phyloP scores from a whole-genome alignment of 2,888 invertebrate genomes.

The Apodemia zela region DNA sequence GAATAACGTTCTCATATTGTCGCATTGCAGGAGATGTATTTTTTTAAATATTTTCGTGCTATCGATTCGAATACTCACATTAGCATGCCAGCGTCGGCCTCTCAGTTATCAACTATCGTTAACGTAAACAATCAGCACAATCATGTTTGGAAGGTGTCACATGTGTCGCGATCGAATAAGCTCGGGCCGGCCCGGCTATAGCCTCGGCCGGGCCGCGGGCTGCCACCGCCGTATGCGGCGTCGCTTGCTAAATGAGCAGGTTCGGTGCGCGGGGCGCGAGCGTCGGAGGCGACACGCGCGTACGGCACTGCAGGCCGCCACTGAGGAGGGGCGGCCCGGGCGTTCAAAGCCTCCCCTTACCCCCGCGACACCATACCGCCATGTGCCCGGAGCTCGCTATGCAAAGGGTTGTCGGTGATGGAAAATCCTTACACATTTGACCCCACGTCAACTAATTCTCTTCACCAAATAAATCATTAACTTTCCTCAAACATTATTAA shows the following conservation, averaged over 20 bases:
- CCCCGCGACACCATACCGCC: slow-evolving; percentile 48
- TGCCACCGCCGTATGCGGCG: slow-evolving; percentile 73
- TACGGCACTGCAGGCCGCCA: slow-evolving; percentile 77
- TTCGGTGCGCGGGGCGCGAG: slow-evolving; percentile 72
- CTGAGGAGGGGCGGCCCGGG: slow-evolving; percentile 78
- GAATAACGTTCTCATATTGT: slow-evolving; percentile 47
- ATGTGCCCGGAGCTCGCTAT: slow-evolving; percentile 60
- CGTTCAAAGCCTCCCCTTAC: slow-evolving; percentile 51
- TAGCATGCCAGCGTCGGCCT: slow-evolving; percentile 76
- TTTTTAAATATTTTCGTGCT: slow-evolving; percentile 34
- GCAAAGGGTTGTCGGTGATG: slow-evolving; percentile 72
- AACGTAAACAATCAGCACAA: slow-evolving; percentile 73
- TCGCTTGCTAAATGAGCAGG: slow-evolving; percentile 70
- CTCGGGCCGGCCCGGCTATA: slow-evolving; percentile 55
- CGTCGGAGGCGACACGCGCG: slow-evolving; percentile 77
- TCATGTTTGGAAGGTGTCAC: slow-evolving; percentile 62
- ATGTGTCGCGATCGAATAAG: slow-evolving; percentile 58
- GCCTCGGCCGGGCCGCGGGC: slow-evolving; percentile 68
- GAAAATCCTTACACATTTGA: slow-evolving; percentile 51
- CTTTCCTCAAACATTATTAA: not conserved
- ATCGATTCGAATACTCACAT: slow-evolving; percentile 68
- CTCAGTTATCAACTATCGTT: slow-evolving; percentile 71
- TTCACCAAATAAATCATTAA: not conserved
- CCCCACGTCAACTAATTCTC: not conserved
- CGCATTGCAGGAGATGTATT: slow-evolving; percentile 64